Conservation (phyloP, 2,888 invertebrate genomes). For the Sarcophaga variegata region DNA sequence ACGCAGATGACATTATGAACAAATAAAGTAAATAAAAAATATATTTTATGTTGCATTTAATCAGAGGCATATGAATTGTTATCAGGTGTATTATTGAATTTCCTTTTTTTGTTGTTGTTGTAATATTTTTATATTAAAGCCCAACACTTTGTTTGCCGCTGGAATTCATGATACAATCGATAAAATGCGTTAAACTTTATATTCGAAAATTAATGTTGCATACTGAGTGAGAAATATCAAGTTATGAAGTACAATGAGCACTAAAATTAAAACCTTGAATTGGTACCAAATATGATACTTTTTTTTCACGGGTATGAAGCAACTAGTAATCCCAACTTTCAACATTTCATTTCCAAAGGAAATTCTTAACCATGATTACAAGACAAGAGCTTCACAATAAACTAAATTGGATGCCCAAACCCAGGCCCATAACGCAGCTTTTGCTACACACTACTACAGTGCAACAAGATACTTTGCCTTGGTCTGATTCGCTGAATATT, state of each 20-base stretch:
- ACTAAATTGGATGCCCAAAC: too few species aligned
- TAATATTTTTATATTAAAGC: not conserved
- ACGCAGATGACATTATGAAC: constrained; percentile 44
- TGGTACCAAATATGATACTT: too few species aligned
- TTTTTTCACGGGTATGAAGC: too few species aligned
- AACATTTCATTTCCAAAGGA: too few species aligned
- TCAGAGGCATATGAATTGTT: not conserved
- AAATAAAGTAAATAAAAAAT: constrained; percentile 3
- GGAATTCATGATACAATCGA: not conserved
- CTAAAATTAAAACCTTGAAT: not conserved
- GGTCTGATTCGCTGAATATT: too few species aligned
- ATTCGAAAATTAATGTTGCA: not conserved
- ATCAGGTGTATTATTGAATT: not conserved
- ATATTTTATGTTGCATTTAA: not conserved
- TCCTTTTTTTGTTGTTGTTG: not conserved
- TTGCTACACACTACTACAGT: too few species aligned
- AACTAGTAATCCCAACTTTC: too few species aligned
- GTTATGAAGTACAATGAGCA: not conserved
- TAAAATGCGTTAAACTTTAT: not conserved
- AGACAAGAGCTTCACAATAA: too few species aligned
- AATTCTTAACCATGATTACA: too few species aligned
- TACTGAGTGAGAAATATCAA: not conserved
- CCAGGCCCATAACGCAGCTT: too few species aligned
- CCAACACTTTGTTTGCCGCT: not conserved
- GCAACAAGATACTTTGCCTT: too few species aligned